Percentiles rank a stretch among this genome's conserved stretches.
phyloP scores from a whole-genome alignment of 1,140 invertebrate species.

The Drosophila carrolli region DNA sequence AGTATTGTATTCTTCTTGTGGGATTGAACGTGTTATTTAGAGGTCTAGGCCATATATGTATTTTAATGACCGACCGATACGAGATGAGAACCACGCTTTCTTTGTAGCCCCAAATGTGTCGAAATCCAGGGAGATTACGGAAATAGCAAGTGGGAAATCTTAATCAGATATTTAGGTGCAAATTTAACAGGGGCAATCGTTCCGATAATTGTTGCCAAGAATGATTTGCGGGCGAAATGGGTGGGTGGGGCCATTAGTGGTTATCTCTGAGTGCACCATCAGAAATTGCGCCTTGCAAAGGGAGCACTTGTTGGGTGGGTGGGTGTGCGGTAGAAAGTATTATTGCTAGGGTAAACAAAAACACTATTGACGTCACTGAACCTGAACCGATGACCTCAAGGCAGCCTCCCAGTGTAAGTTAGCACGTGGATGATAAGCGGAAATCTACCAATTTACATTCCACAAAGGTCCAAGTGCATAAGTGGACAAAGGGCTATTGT shows the following conservation, averaged over 20 bases:
- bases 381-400: constrained; percentile 11
- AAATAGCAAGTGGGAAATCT: constrained; percentile 28
- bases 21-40: constrained; percentile 8
- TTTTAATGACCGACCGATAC: constrained; percentile 8
- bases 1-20: background rate
- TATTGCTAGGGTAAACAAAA: constrained; percentile 26
- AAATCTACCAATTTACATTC: constrained; percentile 13
- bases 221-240: constrained; percentile 24
- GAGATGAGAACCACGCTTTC: constrained; percentile 22
- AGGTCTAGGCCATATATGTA: constrained; percentile 8
- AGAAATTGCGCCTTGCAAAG: constrained; percentile 23
- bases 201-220: constrained; percentile 78
- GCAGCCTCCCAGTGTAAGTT: constrained; percentile 15
- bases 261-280: constrained; percentile 47
- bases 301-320: constrained; percentile 10
- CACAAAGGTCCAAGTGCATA: constrained; percentile 14
- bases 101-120: constrained; percentile 23
- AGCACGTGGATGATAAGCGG: constrained; percentile 25
- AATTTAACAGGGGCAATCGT: constrained; percentile 51
- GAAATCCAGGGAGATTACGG: constrained; percentile 34
- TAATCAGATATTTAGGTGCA: constrained; percentile 66
- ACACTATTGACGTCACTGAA: constrained; percentile 32
- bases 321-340: constrained; percentile 12
- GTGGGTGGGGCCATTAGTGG: constrained; percentile 25
- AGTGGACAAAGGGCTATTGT: constrained; percentile 37